Conservation (phyloP, 2,797 vertebrate genomes). For the Ctenosaura bakeri region DNA sequence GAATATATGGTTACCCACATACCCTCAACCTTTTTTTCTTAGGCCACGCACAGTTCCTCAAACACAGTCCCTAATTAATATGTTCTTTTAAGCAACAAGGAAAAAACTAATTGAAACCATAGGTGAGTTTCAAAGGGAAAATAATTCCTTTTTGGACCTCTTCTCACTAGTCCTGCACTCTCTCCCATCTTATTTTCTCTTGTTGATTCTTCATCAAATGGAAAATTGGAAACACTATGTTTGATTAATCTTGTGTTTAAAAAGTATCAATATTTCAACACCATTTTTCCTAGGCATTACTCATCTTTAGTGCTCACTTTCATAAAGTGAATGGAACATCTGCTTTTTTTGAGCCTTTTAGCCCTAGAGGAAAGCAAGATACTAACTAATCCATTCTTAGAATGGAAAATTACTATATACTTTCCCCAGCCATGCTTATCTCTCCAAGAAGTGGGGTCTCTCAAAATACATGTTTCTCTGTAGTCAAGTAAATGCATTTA, state of each 20-base stretch:
- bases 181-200: neutral
- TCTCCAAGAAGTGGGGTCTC: neutral
- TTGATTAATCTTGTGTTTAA: neutral
- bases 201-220: neutral
- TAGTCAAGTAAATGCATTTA: neutral
- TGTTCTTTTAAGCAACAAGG: no score
- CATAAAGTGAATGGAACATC: constrained; percentile 11
- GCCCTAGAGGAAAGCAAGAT: neutral
- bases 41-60: neutral
- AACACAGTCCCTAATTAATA: neutral
- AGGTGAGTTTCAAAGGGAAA: neutral
- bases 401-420: neutral
- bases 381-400: neutral
- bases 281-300: neutral
- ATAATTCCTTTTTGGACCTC: neutral
- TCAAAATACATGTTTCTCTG: neutral
- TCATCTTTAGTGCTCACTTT: constrained; percentile 1
- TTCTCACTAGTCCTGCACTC: neutral
- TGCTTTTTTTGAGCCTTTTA: neutral
- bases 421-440: neutral
- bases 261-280: neutral
- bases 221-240: neutral
- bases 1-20: no score
- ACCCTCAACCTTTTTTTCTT: neutral
- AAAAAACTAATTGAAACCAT: neutral